A percentile compares a stretch with the other conserved stretches of the same genome.
Evolutionary conservation across 1,140 invertebrate species (phyloP).

Genomic region (Nasonia longicornis): DNA sequence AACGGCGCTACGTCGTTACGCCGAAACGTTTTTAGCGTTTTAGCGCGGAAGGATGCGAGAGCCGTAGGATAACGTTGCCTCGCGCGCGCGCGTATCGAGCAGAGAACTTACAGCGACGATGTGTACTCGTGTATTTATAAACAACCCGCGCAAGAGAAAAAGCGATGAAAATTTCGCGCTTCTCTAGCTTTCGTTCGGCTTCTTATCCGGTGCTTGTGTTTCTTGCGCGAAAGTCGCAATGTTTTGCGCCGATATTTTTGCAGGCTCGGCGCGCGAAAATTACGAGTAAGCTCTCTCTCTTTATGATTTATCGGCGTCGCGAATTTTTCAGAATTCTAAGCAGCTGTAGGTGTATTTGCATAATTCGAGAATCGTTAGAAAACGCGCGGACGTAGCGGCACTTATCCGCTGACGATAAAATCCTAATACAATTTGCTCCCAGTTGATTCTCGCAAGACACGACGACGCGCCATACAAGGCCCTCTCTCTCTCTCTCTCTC

Average conservation of each 20-base stretch:
- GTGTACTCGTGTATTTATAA: too few relatives aligned
- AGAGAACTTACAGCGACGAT: constrained; percentile 2
- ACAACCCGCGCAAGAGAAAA: neutral
- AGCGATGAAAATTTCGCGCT: constrained; percentile 9
- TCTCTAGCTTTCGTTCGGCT: neutral
- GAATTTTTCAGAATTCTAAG: constrained; percentile 31
- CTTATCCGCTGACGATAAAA: neutral
- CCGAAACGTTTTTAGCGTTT: constrained; percentile 19
- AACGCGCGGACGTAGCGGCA: neutral
- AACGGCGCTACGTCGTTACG: constrained; percentile 10
- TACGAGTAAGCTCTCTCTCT: too few relatives aligned
- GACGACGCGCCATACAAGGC: neutral
- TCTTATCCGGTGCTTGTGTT: neutral
- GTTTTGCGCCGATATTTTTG: constrained; percentile 6
- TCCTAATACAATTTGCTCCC: neutral
- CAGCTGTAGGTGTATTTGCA: neutral
- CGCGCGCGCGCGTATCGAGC: neutral
- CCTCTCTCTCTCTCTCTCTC: neutral
- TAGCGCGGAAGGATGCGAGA: constrained; percentile 26
- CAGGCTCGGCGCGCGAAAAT: neutral
- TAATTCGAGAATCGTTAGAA: constrained; percentile 33
- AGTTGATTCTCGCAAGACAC: neutral
- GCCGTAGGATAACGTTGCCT: constrained; percentile 10
- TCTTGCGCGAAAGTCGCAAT: neutral
- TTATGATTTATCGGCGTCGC: constrained; percentile 26